These are phyloP conservation scores for Aplidium turbinatum DNA, from an alignment of 23 tunicate species.

Conservation along the genomic window DNA sequence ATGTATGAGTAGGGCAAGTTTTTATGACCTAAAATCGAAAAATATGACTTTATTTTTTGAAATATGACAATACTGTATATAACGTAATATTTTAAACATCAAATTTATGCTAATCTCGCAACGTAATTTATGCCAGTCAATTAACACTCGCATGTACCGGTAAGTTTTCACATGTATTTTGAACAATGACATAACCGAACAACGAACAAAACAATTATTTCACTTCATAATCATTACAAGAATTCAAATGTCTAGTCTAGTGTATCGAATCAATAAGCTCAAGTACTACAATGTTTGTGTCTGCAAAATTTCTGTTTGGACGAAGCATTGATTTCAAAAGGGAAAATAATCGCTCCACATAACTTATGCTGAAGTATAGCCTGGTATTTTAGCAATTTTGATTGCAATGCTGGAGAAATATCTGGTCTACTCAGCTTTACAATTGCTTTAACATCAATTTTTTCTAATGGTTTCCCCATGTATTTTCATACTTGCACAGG, in stretches of 20 bases:
- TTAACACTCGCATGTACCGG: too few species aligned
- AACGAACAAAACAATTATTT: neutral
- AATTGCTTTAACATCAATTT: neutral
- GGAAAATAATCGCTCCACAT: slow-evolving; percentile 18
- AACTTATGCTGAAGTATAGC: slow-evolving; percentile 21
- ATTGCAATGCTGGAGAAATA: slow-evolving; percentile 19
- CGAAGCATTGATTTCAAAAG: slow-evolving; percentile 17
- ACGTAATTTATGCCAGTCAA: too few species aligned
- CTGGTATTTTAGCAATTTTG: slow-evolving; percentile 17
- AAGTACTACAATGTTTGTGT: slow-evolving; percentile 4
- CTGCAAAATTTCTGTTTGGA: slow-evolving; percentile 20
- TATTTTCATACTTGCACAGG: too few species aligned
- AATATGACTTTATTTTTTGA: too few species aligned
- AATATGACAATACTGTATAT: too few species aligned
- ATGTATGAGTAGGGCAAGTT: too few species aligned
- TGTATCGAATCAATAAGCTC: slow-evolving; percentile 2
- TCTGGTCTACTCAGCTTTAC: slow-evolving; percentile 14
- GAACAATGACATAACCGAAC: slow-evolving; percentile 6
- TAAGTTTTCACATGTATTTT: slow-evolving; percentile 21
- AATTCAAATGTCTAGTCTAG: slow-evolving; percentile 4
- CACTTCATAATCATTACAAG: slow-evolving; percentile 5
- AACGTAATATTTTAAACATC: too few species aligned
- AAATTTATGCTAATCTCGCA: too few species aligned
- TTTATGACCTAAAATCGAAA: too few species aligned
- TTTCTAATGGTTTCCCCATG: too few species aligned